phyloP scores from a whole-genome alignment of 2,888 invertebrate genomes.

The Cancer borealis region DNA sequence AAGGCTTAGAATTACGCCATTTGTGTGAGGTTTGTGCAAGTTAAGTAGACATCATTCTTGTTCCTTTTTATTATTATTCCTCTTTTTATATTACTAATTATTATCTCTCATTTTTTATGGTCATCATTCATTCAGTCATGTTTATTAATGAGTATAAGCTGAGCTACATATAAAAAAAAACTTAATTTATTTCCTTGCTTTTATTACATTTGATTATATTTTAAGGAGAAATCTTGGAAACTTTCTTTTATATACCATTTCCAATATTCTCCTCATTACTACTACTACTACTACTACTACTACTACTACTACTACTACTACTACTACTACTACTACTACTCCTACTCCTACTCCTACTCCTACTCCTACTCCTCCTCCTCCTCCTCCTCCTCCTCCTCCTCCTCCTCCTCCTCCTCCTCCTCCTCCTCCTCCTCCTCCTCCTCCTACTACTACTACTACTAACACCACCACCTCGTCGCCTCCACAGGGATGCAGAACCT shows the following conservation, averaged over 20 bases:
- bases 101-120: not conserved
- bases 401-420: not conserved
- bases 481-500: slow-evolving; percentile 94
- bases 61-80: not conserved
- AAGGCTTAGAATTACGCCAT: not conserved
- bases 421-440: not conserved
- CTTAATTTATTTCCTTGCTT: not conserved
- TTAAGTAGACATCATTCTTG: slow-evolving; percentile 4
- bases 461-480: not conserved
- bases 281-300: not conserved
- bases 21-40: slow-evolving; percentile 30
- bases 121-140: not conserved
- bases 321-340: not conserved
- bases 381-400: not conserved
- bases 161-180: not conserved
- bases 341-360: not conserved
- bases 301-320: not conserved
- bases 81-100: not conserved
- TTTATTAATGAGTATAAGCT: not conserved
- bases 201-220: not conserved
- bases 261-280: not conserved
- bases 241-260: not conserved
- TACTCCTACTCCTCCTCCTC: not conserved
- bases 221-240: not conserved
- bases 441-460: not conserved